Evolutionary conservation across 2,797 vertebrate genomes (phyloP), one percentile per base, ranked within the genome.

Genomic region (Phrynocephalus forsythii): DNA sequence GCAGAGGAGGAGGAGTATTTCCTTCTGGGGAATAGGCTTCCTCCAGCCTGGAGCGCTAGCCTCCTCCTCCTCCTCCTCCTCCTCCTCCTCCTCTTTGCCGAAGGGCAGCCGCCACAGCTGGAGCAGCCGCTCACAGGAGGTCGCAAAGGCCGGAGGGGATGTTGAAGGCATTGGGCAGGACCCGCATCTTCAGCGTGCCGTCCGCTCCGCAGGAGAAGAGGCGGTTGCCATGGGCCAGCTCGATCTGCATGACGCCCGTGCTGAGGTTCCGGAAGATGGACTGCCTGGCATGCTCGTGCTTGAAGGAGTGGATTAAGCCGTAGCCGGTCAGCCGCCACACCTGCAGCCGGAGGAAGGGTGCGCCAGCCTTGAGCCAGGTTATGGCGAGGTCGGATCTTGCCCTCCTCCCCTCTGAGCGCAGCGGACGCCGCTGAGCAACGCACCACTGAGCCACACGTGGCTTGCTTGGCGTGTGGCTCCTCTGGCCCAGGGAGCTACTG

Each of bases 121-220:
- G 18, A 63, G 60, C 15, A 15, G 13, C 83, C 0, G 63, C 22
- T 96, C 98, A 99, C 93, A 99, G 97, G 92, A 98, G 95, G 93
- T 98, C 98, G 50, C 98, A 98, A 95, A 99, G 97, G 96, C 97
- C 97, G 91, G 96, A 96, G 84, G 98, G 98, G 92, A 98, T 96
- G 86, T 98, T 98, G 97, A 99, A 99, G 95, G 98, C 97, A 91
- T 96, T 98, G 2, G 98, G 99, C 66, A 99, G 97, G 90, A 98
- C 98, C 91, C 99, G 97, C 97, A 99, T 99, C 96, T 99, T 99
- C 93, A 99, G 96, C 0, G 99, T 99, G 91, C 99, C 99, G 30
- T 99, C 99, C 0, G 99, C 99, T 75, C 99, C 99, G 76, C 99
- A 99, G 93, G 99, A 99, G 96, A 99, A 99, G 96, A 99, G 97